These are phyloP conservation scores for Aramus guarauna DNA, from an alignment of 2,113 vertebrate species.

Conservation along the genomic window DNA sequence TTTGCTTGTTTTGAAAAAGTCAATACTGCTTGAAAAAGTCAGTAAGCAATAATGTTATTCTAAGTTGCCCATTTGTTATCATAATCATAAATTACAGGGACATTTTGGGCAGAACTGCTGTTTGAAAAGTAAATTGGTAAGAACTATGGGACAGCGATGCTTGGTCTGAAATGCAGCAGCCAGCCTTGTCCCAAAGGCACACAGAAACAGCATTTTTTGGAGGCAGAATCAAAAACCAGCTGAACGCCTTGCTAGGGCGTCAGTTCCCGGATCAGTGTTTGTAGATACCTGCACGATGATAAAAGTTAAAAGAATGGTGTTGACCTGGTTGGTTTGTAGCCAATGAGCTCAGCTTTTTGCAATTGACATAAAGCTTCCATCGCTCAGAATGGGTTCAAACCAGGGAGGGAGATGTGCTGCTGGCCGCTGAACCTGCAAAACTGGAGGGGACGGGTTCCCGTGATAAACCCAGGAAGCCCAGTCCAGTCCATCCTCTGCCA, in stretches of 20 bases:
- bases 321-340: neutral
- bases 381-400: neutral
- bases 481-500: neutral
- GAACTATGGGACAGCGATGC: neutral
- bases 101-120: neutral
- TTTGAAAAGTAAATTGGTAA: neutral
- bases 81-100: neutral
- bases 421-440: neutral
- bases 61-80: neutral
- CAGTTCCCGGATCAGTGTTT: neutral
- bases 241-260: accelerated
- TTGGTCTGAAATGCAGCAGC: neutral
- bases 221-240: neutral
- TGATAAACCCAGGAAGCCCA: neutral
- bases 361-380: neutral
- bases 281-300: neutral
- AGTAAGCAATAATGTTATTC: neutral
- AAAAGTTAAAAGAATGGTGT: neutral
- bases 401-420: neutral
- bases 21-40: neutral
- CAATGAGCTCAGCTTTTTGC: neutral
- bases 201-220: neutral
- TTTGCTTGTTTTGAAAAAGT: neutral
- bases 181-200: neutral
- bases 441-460: neutral